Evolutionary conservation across 1,140 invertebrate genomes (phyloP).

Genomic region (Whitmania pigra): DNA sequence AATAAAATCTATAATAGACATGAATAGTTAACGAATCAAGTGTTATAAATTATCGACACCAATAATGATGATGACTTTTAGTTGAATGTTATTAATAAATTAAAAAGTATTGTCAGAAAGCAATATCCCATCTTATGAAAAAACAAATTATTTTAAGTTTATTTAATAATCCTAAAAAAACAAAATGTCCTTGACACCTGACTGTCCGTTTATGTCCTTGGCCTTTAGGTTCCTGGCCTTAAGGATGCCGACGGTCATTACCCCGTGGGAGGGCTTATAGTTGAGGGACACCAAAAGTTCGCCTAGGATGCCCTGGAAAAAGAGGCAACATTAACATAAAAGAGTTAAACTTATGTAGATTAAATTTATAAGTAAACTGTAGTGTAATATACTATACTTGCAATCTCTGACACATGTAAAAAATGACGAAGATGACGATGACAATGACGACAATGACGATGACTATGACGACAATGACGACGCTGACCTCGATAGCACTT

Average conservation of each 20-base stretch:
- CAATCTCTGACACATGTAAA: neutral
- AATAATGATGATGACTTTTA: too few relatives aligned
- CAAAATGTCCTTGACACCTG: conserved; percentile 2
- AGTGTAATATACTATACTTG: neutral
- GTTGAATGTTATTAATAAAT: too few relatives aligned
- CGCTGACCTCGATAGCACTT: neutral
- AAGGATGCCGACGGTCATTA: conserved; percentile 10
- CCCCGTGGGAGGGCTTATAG: conserved; percentile 1
- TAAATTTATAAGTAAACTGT: neutral
- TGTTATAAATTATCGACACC: too few relatives aligned
- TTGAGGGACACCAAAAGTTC: conserved; percentile 15
- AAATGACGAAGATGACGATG: neutral
- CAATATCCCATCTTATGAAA: too few relatives aligned
- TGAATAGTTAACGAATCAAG: too few relatives aligned
- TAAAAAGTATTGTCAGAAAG: too few relatives aligned
- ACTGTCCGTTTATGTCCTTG: conserved; percentile 14
- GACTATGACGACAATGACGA: too few relatives aligned
- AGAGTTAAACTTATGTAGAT: neutral
- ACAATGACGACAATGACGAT: too few relatives aligned
- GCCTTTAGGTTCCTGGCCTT: conserved; percentile 14
- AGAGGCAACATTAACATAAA: neutral
- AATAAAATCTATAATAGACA: neutral
- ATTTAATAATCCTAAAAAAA: too few relatives aligned
- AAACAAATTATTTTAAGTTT: too few relatives aligned
- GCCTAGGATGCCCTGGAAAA: neutral